phyloP scores from a whole-genome alignment of 2,888 invertebrate species.

The Stenichneumon culpator region DNA sequence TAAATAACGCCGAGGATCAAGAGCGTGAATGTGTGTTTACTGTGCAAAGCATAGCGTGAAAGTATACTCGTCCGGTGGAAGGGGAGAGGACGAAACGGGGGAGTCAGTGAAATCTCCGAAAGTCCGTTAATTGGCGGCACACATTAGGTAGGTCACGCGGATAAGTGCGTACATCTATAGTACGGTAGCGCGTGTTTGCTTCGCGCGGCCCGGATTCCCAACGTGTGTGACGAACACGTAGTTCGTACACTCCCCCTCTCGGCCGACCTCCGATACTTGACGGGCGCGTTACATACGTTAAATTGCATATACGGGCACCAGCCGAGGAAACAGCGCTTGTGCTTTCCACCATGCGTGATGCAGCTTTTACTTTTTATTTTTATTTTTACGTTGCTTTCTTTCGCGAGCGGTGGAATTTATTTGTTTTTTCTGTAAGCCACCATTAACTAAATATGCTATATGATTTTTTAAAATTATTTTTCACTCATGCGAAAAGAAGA shows the following conservation, averaged over 20 bases:
- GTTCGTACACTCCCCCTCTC: not conserved
- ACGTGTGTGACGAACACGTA: conserved; percentile 25
- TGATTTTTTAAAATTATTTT: too few species aligned
- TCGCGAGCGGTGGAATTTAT: not conserved
- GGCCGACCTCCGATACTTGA: conserved; percentile 24
- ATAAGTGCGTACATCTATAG: conserved; percentile 22
- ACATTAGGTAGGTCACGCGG: conserved; percentile 66
- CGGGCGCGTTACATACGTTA: conserved; percentile 23
- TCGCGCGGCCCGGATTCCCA: conserved; percentile 43
- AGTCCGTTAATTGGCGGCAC: conserved; percentile 67
- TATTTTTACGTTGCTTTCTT: not conserved
- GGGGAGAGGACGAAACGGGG: not conserved
- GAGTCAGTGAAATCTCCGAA: conserved; percentile 66
- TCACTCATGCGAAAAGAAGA: too few species aligned
- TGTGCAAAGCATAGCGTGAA: conserved; percentile 42
- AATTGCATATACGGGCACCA: conserved; percentile 8
- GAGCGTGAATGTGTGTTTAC: conserved; percentile 23
- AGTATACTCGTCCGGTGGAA: conserved; percentile 22
- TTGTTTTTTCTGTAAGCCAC: not conserved
- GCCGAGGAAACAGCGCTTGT: conserved; percentile 6
- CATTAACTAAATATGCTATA: too few species aligned
- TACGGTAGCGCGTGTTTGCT: conserved; percentile 3
- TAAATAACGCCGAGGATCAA: conserved; percentile 4
- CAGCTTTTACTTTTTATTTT: conserved; percentile 23
- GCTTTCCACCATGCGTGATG: conserved; percentile 1